Conservation (phyloP, 92 coral and sea anemone genomes). For the Porites rus region DNA sequence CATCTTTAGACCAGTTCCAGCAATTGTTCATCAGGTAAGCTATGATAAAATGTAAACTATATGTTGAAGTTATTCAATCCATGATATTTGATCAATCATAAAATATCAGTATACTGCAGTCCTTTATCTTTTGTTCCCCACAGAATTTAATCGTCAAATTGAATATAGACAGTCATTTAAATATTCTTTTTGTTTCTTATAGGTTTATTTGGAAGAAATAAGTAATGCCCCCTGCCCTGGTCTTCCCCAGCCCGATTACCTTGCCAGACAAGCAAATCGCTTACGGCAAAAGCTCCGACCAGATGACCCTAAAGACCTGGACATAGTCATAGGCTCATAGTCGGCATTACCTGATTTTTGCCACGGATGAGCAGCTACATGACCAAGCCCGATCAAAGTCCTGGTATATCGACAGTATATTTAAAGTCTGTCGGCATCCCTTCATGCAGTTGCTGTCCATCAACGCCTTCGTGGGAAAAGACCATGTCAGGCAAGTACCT, state of each 20-base stretch:
- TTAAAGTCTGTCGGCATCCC: slow-evolving; percentile 21
- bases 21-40: slow-evolving; percentile 24
- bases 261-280: neutral
- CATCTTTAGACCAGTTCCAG: slow-evolving; percentile 16
- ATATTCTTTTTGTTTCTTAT: neutral
- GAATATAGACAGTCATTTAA: neutral
- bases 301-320: neutral
- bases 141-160: neutral
- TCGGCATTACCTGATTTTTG: slow-evolving; percentile 37
- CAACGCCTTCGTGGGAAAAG: slow-evolving; percentile 15
- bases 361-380: slow-evolving; percentile 34
- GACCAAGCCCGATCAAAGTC: neutral
- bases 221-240: slow-evolving; percentile 7
- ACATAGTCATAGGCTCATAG: neutral
- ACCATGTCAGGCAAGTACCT: slow-evolving; percentile 34
- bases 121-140: neutral
- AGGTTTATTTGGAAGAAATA: neutral
- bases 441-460: slow-evolving; percentile 35
- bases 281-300: neutral
- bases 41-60: neutral
- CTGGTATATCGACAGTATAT: slow-evolving; percentile 45
- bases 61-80: neutral
- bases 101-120: neutral
- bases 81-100: neutral
- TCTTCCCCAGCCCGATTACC: neutral